A percentile compares a stretch with the other conserved stretches of the same genome.
Conservation (phyloP, 2,797 vertebrate species). For the Falco columbarius region DNA sequence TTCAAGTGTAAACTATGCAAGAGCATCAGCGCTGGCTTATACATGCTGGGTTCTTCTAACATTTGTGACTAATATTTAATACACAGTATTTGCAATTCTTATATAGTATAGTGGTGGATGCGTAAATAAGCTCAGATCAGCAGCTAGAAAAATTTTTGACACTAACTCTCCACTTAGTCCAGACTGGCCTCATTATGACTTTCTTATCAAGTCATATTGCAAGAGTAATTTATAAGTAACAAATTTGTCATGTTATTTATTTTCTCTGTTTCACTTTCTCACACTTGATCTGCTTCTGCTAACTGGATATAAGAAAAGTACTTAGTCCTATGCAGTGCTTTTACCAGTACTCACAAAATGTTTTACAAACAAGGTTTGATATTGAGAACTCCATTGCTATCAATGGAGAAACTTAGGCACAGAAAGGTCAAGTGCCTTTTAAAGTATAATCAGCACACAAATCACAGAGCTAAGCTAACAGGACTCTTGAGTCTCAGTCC, state of each 20-base stretch:
- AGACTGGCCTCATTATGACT: background rate
- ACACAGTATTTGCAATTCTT: background rate
- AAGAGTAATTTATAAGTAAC: background rate
- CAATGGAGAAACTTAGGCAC: background rate
- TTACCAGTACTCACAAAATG: background rate
- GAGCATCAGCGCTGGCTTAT: background rate
- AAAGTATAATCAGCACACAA: background rate
- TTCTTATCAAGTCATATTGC: background rate
- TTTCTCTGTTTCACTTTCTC: background rate
- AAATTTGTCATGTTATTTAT: background rate
- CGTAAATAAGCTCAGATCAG: background rate
- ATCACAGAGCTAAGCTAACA: background rate
- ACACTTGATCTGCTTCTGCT: background rate
- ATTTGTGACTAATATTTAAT: background rate
- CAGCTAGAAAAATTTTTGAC: background rate
- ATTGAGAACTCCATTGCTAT: background rate
- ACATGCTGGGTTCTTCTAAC: background rate
- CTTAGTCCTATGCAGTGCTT: background rate
- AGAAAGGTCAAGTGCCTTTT: slow-evolving; percentile 19
- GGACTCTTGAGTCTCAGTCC: background rate
- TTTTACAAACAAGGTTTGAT: slow-evolving; percentile 11
- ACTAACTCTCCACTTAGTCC: background rate
- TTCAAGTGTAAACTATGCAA: background rate
- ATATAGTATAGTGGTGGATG: background rate
- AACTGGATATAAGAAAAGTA: background rate